These are phyloP conservation scores for Pyrrhopygopsis socrates DNA, from an alignment of 2,888 invertebrate species.

Conservation along the genomic window DNA sequence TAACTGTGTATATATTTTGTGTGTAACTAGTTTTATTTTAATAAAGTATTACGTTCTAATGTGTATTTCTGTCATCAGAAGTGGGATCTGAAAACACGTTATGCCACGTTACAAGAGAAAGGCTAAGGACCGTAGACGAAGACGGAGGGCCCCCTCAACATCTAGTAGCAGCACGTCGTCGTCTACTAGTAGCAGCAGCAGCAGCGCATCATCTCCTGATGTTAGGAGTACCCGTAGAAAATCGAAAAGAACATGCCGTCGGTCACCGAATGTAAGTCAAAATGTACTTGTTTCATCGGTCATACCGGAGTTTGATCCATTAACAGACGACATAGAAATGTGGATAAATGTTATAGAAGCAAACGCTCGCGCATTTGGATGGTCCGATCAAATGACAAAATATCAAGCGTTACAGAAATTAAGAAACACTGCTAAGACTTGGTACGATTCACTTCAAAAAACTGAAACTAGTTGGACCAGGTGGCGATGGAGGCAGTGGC, in stretches of 20 bases:
- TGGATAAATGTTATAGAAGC: slow-evolving; percentile 84
- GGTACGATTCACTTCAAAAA: slow-evolving; percentile 80
- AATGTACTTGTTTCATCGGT: slow-evolving; percentile 65
- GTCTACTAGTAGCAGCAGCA: background rate
- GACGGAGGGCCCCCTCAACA: background rate
- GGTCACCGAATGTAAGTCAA: slow-evolving; percentile 54
- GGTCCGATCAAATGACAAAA: slow-evolving; percentile 79
- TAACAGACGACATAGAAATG: slow-evolving; percentile 72
- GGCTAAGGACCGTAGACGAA: background rate
- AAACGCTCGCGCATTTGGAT: slow-evolving; percentile 80
- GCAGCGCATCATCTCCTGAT: background rate
- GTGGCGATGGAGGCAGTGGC: slow-evolving; percentile 85
- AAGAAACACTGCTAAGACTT: slow-evolving; percentile 82
- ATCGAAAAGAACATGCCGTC: background rate
- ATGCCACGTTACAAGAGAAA: background rate
- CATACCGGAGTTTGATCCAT: slow-evolving; percentile 77
- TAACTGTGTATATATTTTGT: background rate
- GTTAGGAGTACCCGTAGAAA: background rate
- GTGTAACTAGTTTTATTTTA: too few species aligned
- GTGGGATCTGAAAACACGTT: background rate
- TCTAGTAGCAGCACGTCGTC: background rate
- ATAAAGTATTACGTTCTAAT: too few species aligned
- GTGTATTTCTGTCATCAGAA: background rate
- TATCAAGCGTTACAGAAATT: slow-evolving; percentile 83
- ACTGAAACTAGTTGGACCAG: slow-evolving; percentile 81